Base-by-base conservation (phyloP, 2,888 invertebrate genomes). In the Dasysyrphus tricinctus region DNA sequence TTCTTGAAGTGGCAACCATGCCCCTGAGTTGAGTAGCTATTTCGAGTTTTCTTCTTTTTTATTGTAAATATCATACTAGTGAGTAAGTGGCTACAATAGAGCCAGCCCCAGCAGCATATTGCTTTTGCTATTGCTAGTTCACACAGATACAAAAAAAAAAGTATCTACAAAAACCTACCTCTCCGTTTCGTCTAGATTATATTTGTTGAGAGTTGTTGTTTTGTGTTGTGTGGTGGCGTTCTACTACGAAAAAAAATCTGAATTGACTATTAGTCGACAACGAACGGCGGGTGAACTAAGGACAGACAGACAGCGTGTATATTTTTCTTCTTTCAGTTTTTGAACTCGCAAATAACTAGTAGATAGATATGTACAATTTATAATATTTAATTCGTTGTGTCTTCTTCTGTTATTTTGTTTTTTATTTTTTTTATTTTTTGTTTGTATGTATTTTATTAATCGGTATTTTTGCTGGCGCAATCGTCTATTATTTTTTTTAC, bases 221-320 rank as follows among this genome's bases (percentile, higher is more conserved):
- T 9, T 37, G 12, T 37, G 2, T 5, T 47, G 24, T 78, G 75
- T 63, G 70, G 72, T 54, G 80, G 75, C 73, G 80, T 76, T 77
- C 75, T 69, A 59, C 65, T 78, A 83, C 69, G 70, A 61, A 77
- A 59, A 54, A 80, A 67, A 65, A 67, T 86, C 70, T 42, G 86
- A 81, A 86, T 86, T 78, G 75, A 82, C 78, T 81, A 86, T 81
- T 82, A 82, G 86, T 86, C 70, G 69, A 70, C 81, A 76, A 70
- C 72, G 70, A 72, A 81, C 86, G 81, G 74, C 67, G 57, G 72
- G 54, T 63, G 57, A 81, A 86, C 56, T 47, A 77, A 72, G 73
- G 56, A 78, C 75, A 65, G 44, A 70, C 76, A 86, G 81, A 86
- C 81, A 63, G 74, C 74, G 85, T 77, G 63, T 80, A 77, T 39